A percentile compares a stretch with the other conserved stretches of the same genome.
Evolutionary conservation across 2,797 vertebrate species (phyloP).

Genomic region (Typhlichthys eigenmanni): DNA sequence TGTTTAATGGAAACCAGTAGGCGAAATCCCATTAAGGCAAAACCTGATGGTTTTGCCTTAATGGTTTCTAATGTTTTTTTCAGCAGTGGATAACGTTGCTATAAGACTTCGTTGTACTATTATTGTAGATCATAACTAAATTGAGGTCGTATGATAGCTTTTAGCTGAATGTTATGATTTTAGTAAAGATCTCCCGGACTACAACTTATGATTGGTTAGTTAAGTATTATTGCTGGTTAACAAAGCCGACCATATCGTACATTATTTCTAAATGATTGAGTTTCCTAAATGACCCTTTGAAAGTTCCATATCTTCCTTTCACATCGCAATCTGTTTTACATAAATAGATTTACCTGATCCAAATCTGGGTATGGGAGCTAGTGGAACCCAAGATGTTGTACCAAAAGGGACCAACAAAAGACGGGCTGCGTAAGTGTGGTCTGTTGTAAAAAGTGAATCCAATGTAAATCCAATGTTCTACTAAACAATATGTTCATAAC

Average conservation of each 20-base stretch:
- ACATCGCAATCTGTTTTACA: conserved; percentile 33
- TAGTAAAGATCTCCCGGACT: too few species aligned
- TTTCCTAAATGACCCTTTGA: too few species aligned
- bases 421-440: conserved; percentile 80
- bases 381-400: conserved; percentile 78
- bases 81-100: too few species aligned
- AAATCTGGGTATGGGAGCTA: conserved; percentile 79
- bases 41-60: too few species aligned
- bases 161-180: not conserved
- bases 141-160: not conserved
- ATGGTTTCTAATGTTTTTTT: too few species aligned
- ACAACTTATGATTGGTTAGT: too few species aligned
- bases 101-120: too few species aligned
- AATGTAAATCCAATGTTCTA: not conserved
- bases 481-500: conserved; percentile 11
- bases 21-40: too few species aligned
- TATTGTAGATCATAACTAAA: not conserved
- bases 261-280: too few species aligned
- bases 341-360: conserved; percentile 87
- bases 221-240: too few species aligned
- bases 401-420: conserved; percentile 87
- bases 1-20: too few species aligned
- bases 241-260: too few species aligned
- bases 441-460: not conserved
- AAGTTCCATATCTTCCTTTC: not conserved